Base-by-base conservation (phyloP, 2,888 invertebrate genomes). In the Papilio elwesi region DNA sequence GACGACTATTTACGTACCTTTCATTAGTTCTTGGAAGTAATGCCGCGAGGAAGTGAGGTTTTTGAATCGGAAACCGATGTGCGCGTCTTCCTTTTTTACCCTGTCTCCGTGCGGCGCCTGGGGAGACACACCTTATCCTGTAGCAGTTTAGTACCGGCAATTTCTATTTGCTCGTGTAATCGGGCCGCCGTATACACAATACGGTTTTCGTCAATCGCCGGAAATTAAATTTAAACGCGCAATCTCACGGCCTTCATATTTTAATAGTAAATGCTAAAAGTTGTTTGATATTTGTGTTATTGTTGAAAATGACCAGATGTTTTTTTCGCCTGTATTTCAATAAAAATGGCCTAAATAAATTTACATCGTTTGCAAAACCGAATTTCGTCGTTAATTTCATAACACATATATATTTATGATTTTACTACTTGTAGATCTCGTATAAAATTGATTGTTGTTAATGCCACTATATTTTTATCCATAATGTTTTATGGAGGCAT, bases 11-110 rank as follows among this genome's bases (percentile, higher is more conserved):
- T 93, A 88, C 84, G 92, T 89, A 85, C 85, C 82, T 91, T 92
- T 91, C 92, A 92, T 92, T 91, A 90, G 87, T 93, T 93, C 93
- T 83, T 59, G 85, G 93, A 93, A 92, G 82, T 82, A 79, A 83
- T 87, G 84, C 80, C 81, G 87, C 85, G 88, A 82, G 90, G 89
- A 90, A 91, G 84, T 85, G 84, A 81, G 83, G 87, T 90, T 92
- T 91, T 92, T 91, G 91, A 90, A 90, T 92, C 91, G 92, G 93
- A 93, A 92, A 88, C 84, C 78, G 78, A 74, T 76, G 79, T 77
- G 78, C 83, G 79, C 83, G 85, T 87, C 81, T 77, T 85, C 85
- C 80, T 84, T 91, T 91, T 88, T 87, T 88, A 85, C 78, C 83
- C 82, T 80, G 80, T 83, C 78, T 62, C 79, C 76, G 73, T 76